Evolutionary conservation across 1,140 invertebrate genomes (phyloP), one percentile per base, ranked within the genome.

Genomic region (Battus philenor): DNA sequence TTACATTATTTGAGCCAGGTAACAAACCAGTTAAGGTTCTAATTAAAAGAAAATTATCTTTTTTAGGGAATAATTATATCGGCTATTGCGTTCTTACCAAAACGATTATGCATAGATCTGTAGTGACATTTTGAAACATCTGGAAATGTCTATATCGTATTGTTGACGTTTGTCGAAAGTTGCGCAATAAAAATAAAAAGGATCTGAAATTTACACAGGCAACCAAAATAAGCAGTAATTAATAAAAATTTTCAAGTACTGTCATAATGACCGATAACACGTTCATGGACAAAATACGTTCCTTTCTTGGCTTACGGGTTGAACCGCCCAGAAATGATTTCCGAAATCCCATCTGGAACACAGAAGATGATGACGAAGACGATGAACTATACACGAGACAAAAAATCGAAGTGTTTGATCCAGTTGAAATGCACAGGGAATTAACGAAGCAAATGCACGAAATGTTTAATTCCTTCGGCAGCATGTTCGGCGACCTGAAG

Each of bases 321-420:
- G 59, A 78, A 26, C 61, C 70, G 17, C 80, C 77, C 7, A 60
- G 60, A 53, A 84, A 82, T 41, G 80, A 84, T 47, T 84, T 84
- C 52, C 61, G 80, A 12, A 84, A 84, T 55, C 80, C 80, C 4
- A 84, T 84, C 36, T 82, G 80, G 80, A 68, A 68, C 11, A 67
- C 69, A 15, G 80, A 81, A 43, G 80, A 84, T 44, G 75, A 84
- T 45, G 79, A 81, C 31, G 80, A 81, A 17, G 75, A 59, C 1
- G 78, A 84, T 33, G 74, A 80, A 47, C 54, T 81, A 1, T 84
- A 81, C 27, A 54, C 68, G 1, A 70, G 67, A 41, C 50, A 76
- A 2, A 53, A 68, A 17, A 66, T 80, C 9, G 59, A 71, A 4
- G 32, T 56, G 7, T 71, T 57, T 47, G 65, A 73, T 18, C 62